Evolutionary conservation across 1,140 invertebrate genomes (phyloP).

Genomic region (Limonius californicus): DNA sequence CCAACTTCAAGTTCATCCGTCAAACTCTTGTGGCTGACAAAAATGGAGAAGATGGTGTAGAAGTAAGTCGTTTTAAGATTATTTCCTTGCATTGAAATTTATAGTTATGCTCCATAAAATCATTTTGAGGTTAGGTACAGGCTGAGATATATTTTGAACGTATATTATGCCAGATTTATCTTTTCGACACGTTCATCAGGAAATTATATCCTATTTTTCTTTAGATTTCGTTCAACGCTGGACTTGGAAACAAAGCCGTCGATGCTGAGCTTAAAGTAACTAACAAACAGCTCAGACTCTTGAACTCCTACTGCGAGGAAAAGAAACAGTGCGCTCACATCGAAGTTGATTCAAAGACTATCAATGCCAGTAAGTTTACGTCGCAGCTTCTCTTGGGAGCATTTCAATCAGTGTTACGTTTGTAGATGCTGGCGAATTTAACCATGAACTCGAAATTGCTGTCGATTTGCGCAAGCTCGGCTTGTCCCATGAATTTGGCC

Average conservation of each 20-base stretch:
- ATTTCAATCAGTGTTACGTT: background rate
- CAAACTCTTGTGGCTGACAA: slow-evolving; percentile 56
- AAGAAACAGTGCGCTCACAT: slow-evolving; percentile 71
- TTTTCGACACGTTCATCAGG: no score
- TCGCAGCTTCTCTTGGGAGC: background rate
- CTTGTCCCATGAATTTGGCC: slow-evolving; percentile 64
- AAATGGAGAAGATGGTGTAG: slow-evolving; percentile 60
- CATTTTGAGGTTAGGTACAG: no score
- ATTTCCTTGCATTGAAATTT: background rate
- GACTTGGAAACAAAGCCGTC: slow-evolving; percentile 51
- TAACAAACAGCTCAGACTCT: slow-evolving; percentile 64
- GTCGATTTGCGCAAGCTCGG: slow-evolving; percentile 68
- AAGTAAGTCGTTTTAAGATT: slow-evolving; percentile 45
- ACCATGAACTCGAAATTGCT: slow-evolving; percentile 55
- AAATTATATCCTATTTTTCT: no score
- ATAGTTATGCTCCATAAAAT: no score
- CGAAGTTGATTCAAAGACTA: slow-evolving; percentile 60
- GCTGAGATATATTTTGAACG: no score
- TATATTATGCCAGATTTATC: no score
- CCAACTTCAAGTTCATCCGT: slow-evolving; percentile 67
- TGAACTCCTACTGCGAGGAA: slow-evolving; percentile 69
- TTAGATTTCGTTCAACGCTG: slow-evolving; percentile 52
- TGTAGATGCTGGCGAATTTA: slow-evolving; percentile 41
- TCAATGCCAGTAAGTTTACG: slow-evolving; percentile 32
- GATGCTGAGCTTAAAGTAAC: slow-evolving; percentile 64